phyloP scores from a whole-genome alignment of 2,113 vertebrate species.

The Diphyllodes magnificus region DNA sequence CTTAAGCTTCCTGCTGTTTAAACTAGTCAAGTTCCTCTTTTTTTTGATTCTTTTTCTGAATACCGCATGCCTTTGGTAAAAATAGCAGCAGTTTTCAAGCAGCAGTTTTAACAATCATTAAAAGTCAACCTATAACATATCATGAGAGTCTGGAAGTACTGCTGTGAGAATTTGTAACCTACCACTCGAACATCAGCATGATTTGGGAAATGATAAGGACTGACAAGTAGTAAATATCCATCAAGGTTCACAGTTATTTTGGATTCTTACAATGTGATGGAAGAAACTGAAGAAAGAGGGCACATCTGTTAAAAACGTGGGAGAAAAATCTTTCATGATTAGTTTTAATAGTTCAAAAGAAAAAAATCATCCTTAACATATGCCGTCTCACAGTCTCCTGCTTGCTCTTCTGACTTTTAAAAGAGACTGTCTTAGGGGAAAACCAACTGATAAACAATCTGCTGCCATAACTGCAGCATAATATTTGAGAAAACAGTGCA shows the following conservation, averaged over 20 bases:
- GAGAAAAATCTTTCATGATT: neutral
- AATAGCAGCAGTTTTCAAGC: neutral
- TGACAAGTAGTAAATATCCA: neutral
- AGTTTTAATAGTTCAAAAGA: neutral
- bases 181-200: neutral
- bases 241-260: neutral
- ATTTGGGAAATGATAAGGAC: neutral
- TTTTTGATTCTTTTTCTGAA: neutral
- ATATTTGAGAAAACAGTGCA: neutral
- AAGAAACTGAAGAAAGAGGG: neutral
- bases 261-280: neutral
- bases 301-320: neutral
- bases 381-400: neutral
- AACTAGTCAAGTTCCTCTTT: neutral
- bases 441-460: neutral
- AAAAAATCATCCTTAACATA: neutral
- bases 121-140: neutral
- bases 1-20: neutral
- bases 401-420: neutral
- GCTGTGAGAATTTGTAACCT: neutral
- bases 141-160: neutral
- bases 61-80: neutral
- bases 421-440: neutral
- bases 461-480: neutral
- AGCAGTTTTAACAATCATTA: neutral